Percentiles rank a stretch among this genome's conserved stretches.
phyloP scores from a whole-genome alignment of 2,797 vertebrate genomes.

The Adelosebastes latens region DNA sequence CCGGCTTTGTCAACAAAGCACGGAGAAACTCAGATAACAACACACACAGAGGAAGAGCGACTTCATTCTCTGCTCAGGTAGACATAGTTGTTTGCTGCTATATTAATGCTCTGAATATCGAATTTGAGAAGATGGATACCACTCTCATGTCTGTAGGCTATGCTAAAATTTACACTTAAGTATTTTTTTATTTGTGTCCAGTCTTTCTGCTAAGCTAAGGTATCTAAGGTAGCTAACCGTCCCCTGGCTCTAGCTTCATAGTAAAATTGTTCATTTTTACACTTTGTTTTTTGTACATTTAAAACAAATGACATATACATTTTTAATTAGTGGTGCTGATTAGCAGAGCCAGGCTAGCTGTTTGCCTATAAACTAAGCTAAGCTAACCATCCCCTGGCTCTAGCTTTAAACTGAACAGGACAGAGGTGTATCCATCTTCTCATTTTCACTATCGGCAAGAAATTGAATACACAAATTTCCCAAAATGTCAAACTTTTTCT shows the following conservation, averaged over 20 bases:
- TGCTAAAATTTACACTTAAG: background rate
- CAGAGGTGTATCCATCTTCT: background rate
- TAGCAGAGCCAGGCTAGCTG: background rate
- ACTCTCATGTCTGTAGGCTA: background rate
- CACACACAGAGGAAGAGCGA: no score
- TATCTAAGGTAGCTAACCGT: background rate
- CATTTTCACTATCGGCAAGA: background rate
- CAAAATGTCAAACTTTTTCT: background rate
- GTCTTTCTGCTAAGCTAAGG: background rate
- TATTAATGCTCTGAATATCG: background rate
- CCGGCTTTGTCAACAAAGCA: background rate
- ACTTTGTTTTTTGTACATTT: background rate
- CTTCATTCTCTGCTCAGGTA: background rate
- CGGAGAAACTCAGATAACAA: background rate
- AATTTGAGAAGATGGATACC: background rate
- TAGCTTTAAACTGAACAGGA: background rate
- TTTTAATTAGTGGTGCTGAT: background rate
- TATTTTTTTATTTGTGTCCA: background rate
- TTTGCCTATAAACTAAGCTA: background rate
- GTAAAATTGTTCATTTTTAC: background rate
- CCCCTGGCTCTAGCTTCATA: background rate
- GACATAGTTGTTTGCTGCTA: background rate
- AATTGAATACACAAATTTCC: background rate
- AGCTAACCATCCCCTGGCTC: background rate
- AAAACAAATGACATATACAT: background rate